Evolutionary conservation across 2,797 vertebrate genomes (phyloP), one percentile per base, ranked within the genome.

Genomic region (Spondyliosoma cantharus): DNA sequence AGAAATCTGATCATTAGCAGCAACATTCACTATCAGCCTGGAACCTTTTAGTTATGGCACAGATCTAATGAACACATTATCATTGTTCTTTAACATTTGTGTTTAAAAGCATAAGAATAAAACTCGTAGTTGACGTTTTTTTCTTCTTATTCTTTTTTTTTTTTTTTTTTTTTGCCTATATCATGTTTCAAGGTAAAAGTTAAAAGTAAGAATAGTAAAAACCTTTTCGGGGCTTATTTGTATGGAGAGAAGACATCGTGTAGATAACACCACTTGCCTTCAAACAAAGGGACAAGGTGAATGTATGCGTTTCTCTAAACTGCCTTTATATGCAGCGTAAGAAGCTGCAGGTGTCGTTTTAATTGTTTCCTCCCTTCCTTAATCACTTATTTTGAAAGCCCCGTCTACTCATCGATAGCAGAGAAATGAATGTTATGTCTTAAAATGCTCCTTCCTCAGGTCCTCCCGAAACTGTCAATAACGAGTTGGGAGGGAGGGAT

Each of bases 401-500:
- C 78, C 76, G 87, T 71, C 90, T 89, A 46, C 87, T 86, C 78
- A 67, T 94, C 89, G 79, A 95, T 94, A 92, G 72, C 71, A 57
- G 76, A 90, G 86, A 93, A 92, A 93, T 92, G 68, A 93, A 91
- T 92, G 94, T 92, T 93, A 92, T 92, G 89, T 91, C 90, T 89
- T 91, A 84, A 93, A 94, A 94, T 93, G 91, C 91, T 89, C 90
- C 90, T 92, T 93, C 92, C 95, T 94, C 94, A 93, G 95, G 93
- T 94, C 87, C 94, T 95, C 90, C 89, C 70, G 57, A 78, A 86
- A 80, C 91, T 92, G 94, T 96, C 96, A 94, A 96, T 96, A 96
- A 89, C 15, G 65, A 66, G 56, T 89, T 29, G 43, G 77, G 86
- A 89, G 89, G 90, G 85, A 94, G 92, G 87, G 91, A 94, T 95